phyloP scores from a whole-genome alignment of 2,113 vertebrate species.

The Malaclemys terrapin region DNA sequence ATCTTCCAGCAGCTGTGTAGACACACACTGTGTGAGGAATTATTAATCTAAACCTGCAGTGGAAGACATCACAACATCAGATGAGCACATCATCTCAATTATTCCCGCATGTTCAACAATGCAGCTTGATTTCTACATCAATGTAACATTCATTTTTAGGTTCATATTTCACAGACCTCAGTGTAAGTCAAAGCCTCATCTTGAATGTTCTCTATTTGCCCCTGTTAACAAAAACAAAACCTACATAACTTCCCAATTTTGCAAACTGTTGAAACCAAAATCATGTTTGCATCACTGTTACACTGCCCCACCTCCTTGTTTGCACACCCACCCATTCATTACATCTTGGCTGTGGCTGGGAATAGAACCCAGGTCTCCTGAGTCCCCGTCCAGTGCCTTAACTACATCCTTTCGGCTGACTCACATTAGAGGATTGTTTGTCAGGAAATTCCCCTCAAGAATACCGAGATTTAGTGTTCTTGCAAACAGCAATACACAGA shows the following conservation, averaged over 20 bases:
- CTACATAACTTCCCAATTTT: background rate
- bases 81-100: background rate
- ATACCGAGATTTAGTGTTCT: conserved; percentile 29
- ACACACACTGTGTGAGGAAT: background rate
- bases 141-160: background rate
- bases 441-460: conserved; percentile 63
- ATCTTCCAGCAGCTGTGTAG: background rate
- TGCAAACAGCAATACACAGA: conserved; percentile 53
- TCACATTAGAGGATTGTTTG: conserved; percentile 55
- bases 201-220: background rate
- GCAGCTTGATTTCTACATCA: background rate
- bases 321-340: conserved; percentile 52
- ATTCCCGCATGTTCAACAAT: background rate
- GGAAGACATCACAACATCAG: background rate
- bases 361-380: conserved; percentile 48
- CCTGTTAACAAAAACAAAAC: background rate
- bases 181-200: background rate
- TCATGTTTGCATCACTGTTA: background rate
- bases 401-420: conserved; percentile 73
- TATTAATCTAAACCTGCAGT: background rate
- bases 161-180: background rate
- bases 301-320: conserved; percentile 49
- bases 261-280: background rate
- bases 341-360: conserved; percentile 44
- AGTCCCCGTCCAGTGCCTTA: conserved; percentile 43